phyloP scores from a whole-genome alignment of 2,797 vertebrate genomes.

The Neosilurus mollespiculum region DNA sequence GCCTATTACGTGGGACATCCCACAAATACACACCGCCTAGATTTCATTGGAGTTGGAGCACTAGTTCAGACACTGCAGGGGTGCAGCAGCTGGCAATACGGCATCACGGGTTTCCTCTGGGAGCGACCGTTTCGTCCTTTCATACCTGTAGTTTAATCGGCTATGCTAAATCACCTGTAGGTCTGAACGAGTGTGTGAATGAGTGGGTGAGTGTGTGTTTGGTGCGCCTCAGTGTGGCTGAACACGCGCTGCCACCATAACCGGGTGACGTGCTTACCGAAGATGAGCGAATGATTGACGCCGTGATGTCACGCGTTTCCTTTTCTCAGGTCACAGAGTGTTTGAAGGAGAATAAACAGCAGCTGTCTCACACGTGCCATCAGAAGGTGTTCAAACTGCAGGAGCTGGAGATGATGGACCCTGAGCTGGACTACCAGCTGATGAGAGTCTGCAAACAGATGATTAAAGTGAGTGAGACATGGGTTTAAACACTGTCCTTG shows the following conservation, averaged over 20 bases:
- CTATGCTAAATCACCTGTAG: background rate
- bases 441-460: constrained; percentile 98
- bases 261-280: too few species aligned
- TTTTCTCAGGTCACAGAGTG: constrained; percentile 88
- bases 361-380: constrained; percentile 83
- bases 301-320: background rate
- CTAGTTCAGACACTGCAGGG: too few species aligned
- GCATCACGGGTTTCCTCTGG: too few species aligned
- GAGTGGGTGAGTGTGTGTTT: background rate
- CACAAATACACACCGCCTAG: too few species aligned
- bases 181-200: background rate
- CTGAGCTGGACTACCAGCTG: constrained; percentile 93
- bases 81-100: too few species aligned
- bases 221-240: background rate
- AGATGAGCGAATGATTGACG: background rate
- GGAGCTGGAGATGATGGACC: constrained; percentile 96
- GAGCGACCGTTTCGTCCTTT: background rate
- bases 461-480: constrained; percentile 83
- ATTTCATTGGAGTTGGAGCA: too few species aligned
- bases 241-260: too few species aligned
- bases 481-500: background rate
- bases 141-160: background rate
- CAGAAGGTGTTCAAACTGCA: constrained; percentile 95
- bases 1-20: too few species aligned
- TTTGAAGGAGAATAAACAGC: constrained; percentile 92